A percentile compares a stretch with the other conserved stretches of the same genome.
Conservation (phyloP, 1,140 invertebrate species). For the Agrypnia vestita region DNA sequence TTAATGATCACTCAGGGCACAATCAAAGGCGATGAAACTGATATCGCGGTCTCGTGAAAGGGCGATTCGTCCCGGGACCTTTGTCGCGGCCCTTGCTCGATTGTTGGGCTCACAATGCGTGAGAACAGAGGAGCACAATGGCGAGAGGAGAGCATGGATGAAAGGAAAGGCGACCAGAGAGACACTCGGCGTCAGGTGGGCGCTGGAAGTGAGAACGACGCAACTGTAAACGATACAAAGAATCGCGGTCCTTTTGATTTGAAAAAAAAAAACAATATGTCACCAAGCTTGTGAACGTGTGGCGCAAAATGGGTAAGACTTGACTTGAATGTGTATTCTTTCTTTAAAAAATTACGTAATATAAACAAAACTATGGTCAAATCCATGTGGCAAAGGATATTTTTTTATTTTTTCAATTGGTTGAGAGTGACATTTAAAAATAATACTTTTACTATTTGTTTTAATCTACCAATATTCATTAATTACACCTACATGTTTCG, state of each 20-base stretch:
- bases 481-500: too few relatives aligned
- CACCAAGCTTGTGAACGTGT: too few relatives aligned
- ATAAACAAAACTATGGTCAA: too few relatives aligned
- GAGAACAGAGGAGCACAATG: conserved; percentile 31
- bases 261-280: too few relatives aligned
- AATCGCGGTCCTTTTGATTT: conserved; percentile 31
- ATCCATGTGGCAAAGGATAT: too few relatives aligned
- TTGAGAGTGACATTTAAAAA: too few relatives aligned
- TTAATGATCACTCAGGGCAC: conserved; percentile 27
- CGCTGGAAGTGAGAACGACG: not conserved
- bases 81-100: conserved; percentile 26
- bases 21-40: conserved; percentile 23
- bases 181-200: conserved; percentile 22
- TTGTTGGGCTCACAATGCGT: conserved; percentile 29
- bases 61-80: conserved; percentile 20
- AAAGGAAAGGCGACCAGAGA: conserved; percentile 7
- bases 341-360: too few relatives aligned
- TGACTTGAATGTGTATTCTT: too few relatives aligned
- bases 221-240: not conserved
- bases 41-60: conserved; percentile 36
- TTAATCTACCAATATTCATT: too few relatives aligned
- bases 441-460: too few relatives aligned
- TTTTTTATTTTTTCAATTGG: too few relatives aligned
- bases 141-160: conserved; percentile 4
- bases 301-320: not conserved